Conservation (phyloP, 2,113 vertebrate genomes). For the Bucco capensis region DNA sequence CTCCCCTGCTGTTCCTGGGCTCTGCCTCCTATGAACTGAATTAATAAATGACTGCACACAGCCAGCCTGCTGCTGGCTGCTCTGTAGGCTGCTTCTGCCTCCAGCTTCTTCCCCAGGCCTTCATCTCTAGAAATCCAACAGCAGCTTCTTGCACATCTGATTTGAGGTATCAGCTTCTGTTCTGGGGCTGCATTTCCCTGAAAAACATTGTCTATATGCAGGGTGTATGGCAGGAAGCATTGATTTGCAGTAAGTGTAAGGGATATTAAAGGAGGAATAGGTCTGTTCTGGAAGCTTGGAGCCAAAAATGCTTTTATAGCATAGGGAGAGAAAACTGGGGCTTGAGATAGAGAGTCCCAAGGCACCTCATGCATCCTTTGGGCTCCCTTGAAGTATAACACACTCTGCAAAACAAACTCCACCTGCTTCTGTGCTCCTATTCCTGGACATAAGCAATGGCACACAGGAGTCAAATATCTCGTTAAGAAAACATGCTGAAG, state of each 20-base stretch:
- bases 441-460: not conserved
- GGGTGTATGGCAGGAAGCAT: not conserved
- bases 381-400: not conserved
- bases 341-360: not conserved
- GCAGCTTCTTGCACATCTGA: not conserved
- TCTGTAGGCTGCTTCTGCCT: not conserved
- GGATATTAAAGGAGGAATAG: not conserved
- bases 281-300: not conserved
- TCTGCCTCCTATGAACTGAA: not conserved
- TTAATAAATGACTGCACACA: not conserved
- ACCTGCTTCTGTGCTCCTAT: not conserved
- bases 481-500: not conserved
- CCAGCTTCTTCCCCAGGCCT: not conserved
- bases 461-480: not conserved
- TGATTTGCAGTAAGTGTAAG: not conserved
- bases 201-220: not conserved
- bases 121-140: not conserved
- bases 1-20: not conserved
- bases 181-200: not conserved
- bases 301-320: not conserved
- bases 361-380: not conserved
- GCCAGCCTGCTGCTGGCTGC: not conserved
- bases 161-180: not conserved
- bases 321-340: not conserved
- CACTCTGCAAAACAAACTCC: not conserved